phyloP scores from a whole-genome alignment of 2,113 vertebrate genomes.

The Cephalopterus ornatus region DNA sequence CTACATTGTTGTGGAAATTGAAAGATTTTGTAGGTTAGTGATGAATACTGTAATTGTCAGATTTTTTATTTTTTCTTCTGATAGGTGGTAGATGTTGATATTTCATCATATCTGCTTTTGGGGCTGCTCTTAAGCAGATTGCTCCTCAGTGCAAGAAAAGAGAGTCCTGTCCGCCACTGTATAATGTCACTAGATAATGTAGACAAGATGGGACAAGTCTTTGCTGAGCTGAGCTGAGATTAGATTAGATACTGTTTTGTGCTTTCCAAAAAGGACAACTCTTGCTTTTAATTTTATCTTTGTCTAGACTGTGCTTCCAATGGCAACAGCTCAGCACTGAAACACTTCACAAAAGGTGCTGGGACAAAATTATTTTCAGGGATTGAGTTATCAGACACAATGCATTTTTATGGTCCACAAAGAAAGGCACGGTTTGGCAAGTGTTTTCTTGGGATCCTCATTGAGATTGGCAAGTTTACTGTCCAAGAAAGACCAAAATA shows the following conservation, averaged over 20 bases:
- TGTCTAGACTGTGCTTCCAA: slow-evolving; percentile 8
- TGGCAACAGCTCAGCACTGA: background rate
- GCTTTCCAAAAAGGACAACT: background rate
- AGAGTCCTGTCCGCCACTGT: background rate
- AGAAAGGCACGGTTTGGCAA: background rate
- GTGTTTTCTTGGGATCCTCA: background rate
- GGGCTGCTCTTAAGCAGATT: background rate
- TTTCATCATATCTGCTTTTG: background rate
- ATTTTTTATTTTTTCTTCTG: background rate
- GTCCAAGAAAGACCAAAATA: background rate
- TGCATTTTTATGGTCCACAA: background rate
- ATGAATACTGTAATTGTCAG: background rate
- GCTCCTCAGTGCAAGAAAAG: background rate
- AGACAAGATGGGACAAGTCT: background rate
- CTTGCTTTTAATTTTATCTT: slow-evolving; percentile 11
- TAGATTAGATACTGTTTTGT: background rate
- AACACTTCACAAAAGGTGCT: background rate
- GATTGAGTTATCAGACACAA: background rate
- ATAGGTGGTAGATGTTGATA: background rate
- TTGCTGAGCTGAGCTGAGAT: background rate
- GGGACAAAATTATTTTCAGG: background rate
- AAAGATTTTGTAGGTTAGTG: background rate
- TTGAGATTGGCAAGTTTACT: background rate
- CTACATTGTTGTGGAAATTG: background rate
- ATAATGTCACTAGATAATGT: background rate